Evolutionary conservation across 92 coral and sea anemone species (phyloP), one percentile per base, ranked within the genome.

Genomic region (Parazoanthus darwini): DNA sequence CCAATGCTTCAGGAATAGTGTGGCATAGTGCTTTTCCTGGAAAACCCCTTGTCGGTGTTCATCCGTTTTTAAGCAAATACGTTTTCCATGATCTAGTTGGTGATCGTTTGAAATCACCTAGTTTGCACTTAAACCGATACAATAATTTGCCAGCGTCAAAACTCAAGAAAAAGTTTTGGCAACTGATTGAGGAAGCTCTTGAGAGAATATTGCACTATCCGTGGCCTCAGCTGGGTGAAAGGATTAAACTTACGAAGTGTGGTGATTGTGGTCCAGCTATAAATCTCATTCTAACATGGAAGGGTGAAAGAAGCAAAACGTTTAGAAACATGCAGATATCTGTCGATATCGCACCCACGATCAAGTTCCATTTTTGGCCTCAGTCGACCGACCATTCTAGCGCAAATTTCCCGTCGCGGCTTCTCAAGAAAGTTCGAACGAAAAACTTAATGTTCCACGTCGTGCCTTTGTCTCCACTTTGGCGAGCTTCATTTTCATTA

Each of bases 11-110:
- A 6, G 66, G 79, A 44, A 66, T 70, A 10, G 1, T 25, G 42
- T 88, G 90, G 90, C 86, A 88, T 29, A 80, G 80, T 44, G 86
- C 71, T 9, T 88, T 67, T 36, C 90, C 86, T 18, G 90, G 90
- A 68, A 75, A 83, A 16, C 73, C 90, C 0, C 0, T 79, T 13
- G 86, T 80, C 79, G 35, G 66, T 33, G 22, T 63, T 6, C 86
- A 79, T 88, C 86, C 90, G 37, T 88, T 88, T 48, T 80, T 88
- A 13, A 77, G 79, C 10, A 39, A 39, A 74, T 67, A 68, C 6
- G 80, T 88, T 70, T 88, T 88, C 42, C 0, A 46, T 25, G 90
- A 88, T 18, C 26, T 88, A 14, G 70, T 80, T 11, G 8, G 11
- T 16, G 73, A 46, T 9, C n/a, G 20, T 54, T 15, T 54, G 14